phyloP scores from a whole-genome alignment of 2,888 invertebrate species.

The Apodemia duryi region DNA sequence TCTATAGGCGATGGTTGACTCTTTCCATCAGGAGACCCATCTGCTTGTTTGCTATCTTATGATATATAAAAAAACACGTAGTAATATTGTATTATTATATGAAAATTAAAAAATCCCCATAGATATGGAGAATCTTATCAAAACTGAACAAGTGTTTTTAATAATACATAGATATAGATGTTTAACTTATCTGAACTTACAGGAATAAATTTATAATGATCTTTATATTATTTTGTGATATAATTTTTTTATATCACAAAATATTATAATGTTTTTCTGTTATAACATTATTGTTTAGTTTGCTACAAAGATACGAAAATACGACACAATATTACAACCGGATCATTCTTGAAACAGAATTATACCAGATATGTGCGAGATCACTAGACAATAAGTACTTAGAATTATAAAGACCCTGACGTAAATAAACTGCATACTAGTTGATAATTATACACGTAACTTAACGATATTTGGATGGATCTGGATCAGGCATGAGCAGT shows the following conservation, averaged over 20 bases:
- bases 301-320: not conserved
- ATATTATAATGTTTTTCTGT: not conserved
- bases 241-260: not conserved
- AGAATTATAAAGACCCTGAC: not conserved
- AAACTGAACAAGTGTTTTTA: not conserved
- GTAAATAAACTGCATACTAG: not conserved
- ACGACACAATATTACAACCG: conserved; percentile 7
- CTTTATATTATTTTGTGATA: not conserved
- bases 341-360: conserved; percentile 12
- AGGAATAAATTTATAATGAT: not conserved
- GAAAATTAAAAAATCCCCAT: not conserved
- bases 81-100: too few relatives aligned
- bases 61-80: too few relatives aligned
- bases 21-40: too few relatives aligned
- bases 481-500: too few relatives aligned
- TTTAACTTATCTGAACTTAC: not conserved
- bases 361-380: conserved; percentile 5
- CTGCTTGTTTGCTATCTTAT: too few relatives aligned
- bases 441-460: not conserved
- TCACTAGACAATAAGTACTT: conserved; percentile 9
- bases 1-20: too few relatives aligned
- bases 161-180: not conserved
- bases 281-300: not conserved
- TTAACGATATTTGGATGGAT: too few relatives aligned
- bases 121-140: not conserved